Base-by-base conservation (phyloP, 2,113 vertebrate species). In the Nicator chloris region DNA sequence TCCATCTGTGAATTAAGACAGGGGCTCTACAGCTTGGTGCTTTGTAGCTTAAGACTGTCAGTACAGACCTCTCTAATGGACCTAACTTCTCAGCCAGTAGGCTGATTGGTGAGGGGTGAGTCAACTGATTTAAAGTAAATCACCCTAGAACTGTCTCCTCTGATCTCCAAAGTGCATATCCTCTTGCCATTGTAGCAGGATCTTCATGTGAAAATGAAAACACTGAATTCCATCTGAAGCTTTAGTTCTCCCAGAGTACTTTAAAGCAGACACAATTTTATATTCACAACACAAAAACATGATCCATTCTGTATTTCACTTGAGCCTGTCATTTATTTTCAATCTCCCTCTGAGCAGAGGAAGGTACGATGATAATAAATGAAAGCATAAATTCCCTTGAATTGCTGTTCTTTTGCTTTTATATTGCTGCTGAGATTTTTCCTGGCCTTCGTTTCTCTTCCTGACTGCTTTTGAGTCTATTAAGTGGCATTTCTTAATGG, bases 351-450 rank as follows among this genome's bases (percentile, higher is more conserved):
- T 59, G 79, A 85, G 87, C 21, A 92, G 60, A 77, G 59, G 88
- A 91, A 90, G 82, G 68, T 82, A 88, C 87, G 90, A 80, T 7
- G 26, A 88, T 97, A 96, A 95, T 94, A 96, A 96, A 96, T 95
- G 94, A 96, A 96, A 96, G 83, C 92, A 96, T 95, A 92, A 94
- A 97, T 95, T 95, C 68, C 40, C 37, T 91, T 90, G 68, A 95
- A 94, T 93, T 91, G 92, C 94, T 85, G 20, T 82, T 90, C 79
- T 63, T 84, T 90, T 53, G 19, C 87, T 94, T 95, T 93, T 95
- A 70, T 88, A 73, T 44, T 78, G 60, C 71, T 84, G 40, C 76
- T 92, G 91, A 88, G 90, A 60, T 51, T 90, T 93, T 86, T 86
- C 22, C 54, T 83, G 69, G 50, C 42, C 64, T 77, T 80, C 28